Evolutionary conservation across 2,888 invertebrate genomes (phyloP).

Genomic region (Diarsia brunnea): DNA sequence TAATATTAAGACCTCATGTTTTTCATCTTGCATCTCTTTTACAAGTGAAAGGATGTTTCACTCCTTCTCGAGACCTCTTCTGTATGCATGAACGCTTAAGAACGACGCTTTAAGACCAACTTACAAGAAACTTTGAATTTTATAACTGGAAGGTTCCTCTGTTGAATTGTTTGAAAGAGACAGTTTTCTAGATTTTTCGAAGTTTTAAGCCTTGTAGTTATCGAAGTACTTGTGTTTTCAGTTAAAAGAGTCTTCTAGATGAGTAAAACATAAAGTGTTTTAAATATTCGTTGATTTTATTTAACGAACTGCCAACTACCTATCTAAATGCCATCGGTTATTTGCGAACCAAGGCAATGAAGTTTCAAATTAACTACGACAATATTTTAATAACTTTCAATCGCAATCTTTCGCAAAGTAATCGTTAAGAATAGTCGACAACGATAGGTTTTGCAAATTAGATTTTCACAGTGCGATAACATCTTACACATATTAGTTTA

Average conservation of each 20-base stretch:
- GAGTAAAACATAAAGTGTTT: neutral
- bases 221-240: neutral
- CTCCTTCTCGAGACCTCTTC: conserved; percentile 53
- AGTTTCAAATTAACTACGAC: neutral
- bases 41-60: conserved; percentile 49
- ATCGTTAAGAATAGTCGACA: neutral
- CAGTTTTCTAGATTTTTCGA: conserved; percentile 9
- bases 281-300: neutral
- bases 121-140: conserved; percentile 52
- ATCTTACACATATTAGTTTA: conserved; percentile 14
- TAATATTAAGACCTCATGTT: conserved; percentile 43
- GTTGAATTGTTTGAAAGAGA: conserved; percentile 9
- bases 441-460: neutral
- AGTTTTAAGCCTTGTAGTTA: neutral
- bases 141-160: conserved; percentile 38
- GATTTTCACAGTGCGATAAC: conserved; percentile 9
- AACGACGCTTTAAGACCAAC: conserved; percentile 43
- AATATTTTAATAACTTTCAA: neutral
- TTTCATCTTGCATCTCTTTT: conserved; percentile 50
- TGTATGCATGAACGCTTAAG: conserved; percentile 60
- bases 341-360: neutral
- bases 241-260: neutral
- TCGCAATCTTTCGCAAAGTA: neutral
- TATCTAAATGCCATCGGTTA: neutral
- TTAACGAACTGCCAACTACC: neutral